These are phyloP conservation scores for Drosophila parthenogenetica DNA, from an alignment of 2,888 invertebrate species.

Conservation along the genomic window DNA sequence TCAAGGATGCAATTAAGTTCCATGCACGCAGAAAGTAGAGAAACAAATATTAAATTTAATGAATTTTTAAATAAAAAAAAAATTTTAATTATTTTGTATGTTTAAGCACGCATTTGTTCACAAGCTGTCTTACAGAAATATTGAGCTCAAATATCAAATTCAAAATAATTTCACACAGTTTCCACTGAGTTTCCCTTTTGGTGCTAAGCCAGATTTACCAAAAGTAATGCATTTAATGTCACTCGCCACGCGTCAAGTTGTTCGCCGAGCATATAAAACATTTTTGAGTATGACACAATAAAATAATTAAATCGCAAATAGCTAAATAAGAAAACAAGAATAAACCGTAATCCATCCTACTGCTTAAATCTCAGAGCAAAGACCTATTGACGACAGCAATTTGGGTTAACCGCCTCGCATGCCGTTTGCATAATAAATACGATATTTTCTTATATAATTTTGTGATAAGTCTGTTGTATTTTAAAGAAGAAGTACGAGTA, in stretches of 20 bases:
- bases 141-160: too few relatives aligned
- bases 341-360: conserved; percentile 11
- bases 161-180: background rate
- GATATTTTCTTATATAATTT: conserved; percentile 27
- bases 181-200: background rate
- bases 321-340: conserved; percentile 38
- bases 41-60: too few relatives aligned
- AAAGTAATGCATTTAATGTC: background rate
- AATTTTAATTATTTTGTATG: too few relatives aligned
- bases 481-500: conserved; percentile 42
- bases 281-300: conserved; percentile 35
- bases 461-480: conserved; percentile 3
- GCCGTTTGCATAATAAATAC: conserved; percentile 78
- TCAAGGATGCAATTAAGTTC: background rate
- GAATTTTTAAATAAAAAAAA: too few relatives aligned
- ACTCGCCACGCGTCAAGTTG: conserved; percentile 20
- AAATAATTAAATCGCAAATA: conserved; percentile 60
- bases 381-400: conserved; percentile 75
- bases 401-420: conserved; percentile 76
- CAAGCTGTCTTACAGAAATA: too few relatives aligned
- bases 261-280: conserved; percentile 30
- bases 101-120: too few relatives aligned
- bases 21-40: too few relatives aligned
- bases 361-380: conserved; percentile 23
- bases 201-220: background rate